Percentiles rank a stretch among this genome's conserved stretches.
Evolutionary conservation across 1,140 invertebrate genomes (phyloP).

Genomic region (Macrostomum lignano): DNA sequence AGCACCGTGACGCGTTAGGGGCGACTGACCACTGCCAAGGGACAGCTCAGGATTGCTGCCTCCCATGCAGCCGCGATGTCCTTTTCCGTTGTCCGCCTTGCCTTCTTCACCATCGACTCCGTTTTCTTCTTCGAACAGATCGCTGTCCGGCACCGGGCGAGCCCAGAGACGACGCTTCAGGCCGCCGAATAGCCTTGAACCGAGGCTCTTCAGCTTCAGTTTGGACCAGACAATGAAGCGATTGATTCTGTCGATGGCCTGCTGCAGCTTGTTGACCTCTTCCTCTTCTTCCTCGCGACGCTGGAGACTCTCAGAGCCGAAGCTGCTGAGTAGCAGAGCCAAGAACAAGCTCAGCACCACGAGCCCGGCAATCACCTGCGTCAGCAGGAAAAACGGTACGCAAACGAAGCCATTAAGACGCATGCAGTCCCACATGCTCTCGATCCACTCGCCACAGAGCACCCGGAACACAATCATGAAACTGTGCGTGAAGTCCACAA

Average conservation of each 20-base stretch:
- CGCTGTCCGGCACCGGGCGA: too few species aligned
- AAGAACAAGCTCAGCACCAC: conserved; percentile 94
- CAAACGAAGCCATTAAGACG: conserved; percentile 54
- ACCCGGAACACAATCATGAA: conserved; percentile 95
- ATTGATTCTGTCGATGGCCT: conserved; percentile 70
- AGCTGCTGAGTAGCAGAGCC: conserved; percentile 86
- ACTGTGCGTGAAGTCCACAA: conserved; percentile 82
- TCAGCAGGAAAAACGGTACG: conserved; percentile 79
- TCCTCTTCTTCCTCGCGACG: conserved; percentile 35
- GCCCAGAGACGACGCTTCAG: too few species aligned
- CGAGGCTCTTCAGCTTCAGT: background rate
- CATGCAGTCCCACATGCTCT: conserved; percentile 94
- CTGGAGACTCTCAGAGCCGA: conserved; percentile 41
- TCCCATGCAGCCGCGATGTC: too few species aligned
- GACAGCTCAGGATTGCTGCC: too few species aligned
- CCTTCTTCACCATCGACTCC: too few species aligned
- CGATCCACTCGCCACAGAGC: conserved; percentile 91
- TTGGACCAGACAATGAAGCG: conserved; percentile 67
- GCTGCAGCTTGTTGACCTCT: conserved; percentile 81
- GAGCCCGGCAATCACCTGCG: conserved; percentile 82
- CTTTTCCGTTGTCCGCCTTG: too few species aligned
- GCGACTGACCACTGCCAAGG: too few species aligned
- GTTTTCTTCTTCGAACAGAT: too few species aligned
- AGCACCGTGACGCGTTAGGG: too few species aligned
- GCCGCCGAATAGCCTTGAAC: background rate